Percentiles rank a stretch among this genome's conserved stretches.
These are phyloP conservation scores for Strongylocentrotus purpuratus DNA, from an alignment of 35 echinoderm and acorn worm species.

Conservation along the genomic window DNA sequence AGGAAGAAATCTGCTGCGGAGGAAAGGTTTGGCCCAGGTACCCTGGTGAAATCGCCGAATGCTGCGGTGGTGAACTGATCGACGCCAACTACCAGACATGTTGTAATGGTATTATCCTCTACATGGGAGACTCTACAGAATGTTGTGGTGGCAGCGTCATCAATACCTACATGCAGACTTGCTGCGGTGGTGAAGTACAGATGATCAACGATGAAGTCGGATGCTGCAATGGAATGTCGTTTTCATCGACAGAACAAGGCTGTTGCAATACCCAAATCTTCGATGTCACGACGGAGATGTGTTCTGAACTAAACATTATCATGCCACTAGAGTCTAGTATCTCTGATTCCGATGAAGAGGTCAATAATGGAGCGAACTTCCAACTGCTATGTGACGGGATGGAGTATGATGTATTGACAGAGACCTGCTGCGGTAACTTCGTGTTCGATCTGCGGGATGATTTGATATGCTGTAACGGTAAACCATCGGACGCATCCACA, in stretches of 20 bases:
- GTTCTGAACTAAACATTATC: background rate
- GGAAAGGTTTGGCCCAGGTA: conserved; percentile 5
- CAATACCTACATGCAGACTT: background rate
- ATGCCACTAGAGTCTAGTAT: background rate
- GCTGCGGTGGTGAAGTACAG: background rate
- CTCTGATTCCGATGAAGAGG: background rate
- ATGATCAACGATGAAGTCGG: background rate
- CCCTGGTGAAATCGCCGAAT: conserved; percentile 18
- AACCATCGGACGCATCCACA: background rate
- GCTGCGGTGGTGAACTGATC: conserved; percentile 53
- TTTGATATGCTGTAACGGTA: conserved; percentile 5
- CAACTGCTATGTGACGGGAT: background rate
- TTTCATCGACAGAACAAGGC: background rate
- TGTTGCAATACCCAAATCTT: background rate
- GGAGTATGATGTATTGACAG: background rate
- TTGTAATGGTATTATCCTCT: background rate
- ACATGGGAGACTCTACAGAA: background rate
- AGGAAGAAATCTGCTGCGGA: conserved; percentile 60
- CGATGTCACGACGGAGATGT: background rate
- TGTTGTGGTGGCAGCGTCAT: conserved; percentile 29
- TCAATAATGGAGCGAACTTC: background rate
- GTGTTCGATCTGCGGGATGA: background rate
- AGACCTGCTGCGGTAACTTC: conserved; percentile 38
- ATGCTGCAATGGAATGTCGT: background rate
- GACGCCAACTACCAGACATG: conserved; percentile 26